Evolutionary conservation across 2,888 invertebrate genomes (phyloP).

Genomic region (Cyrtodaria siliqua): DNA sequence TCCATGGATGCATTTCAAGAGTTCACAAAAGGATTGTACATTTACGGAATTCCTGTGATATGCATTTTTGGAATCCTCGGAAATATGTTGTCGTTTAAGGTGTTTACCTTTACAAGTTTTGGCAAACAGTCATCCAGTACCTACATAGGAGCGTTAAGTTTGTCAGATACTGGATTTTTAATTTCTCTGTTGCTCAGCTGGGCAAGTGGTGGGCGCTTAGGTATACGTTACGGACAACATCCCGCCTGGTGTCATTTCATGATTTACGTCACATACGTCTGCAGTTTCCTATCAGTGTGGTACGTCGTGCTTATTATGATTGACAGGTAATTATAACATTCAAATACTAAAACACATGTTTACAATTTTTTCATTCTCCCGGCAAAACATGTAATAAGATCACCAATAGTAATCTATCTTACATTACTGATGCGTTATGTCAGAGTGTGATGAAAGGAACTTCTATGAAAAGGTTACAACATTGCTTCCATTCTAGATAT

Average conservation of each 20-base stretch:
- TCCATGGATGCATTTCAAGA: slow-evolving; percentile 11
- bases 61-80: slow-evolving; percentile 91
- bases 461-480: too few relatives aligned
- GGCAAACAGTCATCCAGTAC: slow-evolving; percentile 91
- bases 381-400: too few relatives aligned
- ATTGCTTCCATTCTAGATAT: too few relatives aligned
- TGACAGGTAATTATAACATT: too few relatives aligned
- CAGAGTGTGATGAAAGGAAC: too few relatives aligned
- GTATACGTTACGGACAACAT: too few relatives aligned
- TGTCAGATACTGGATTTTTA: slow-evolving; percentile 92
- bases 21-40: slow-evolving; percentile 32
- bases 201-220: too few relatives aligned
- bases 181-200: slow-evolving; percentile 88
- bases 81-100: slow-evolving; percentile 91
- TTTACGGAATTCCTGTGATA: slow-evolving; percentile 88
- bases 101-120: slow-evolving; percentile 91
- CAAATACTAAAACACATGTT: too few relatives aligned
- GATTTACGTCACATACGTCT: slow-evolving; percentile 87
- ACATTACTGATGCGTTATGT: too few relatives aligned
- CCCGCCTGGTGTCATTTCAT: slow-evolving; percentile 52
- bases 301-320: too few relatives aligned
- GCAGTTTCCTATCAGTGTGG: slow-evolving; percentile 93
- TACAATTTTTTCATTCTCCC: too few relatives aligned
- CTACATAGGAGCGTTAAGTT: slow-evolving; percentile 91
- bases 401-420: too few relatives aligned